A percentile compares a stretch with the other conserved stretches of the same genome.
These are phyloP conservation scores for Porphyrio hochstetteri DNA, from an alignment of 2,113 vertebrate genomes.

Conservation along the genomic window DNA sequence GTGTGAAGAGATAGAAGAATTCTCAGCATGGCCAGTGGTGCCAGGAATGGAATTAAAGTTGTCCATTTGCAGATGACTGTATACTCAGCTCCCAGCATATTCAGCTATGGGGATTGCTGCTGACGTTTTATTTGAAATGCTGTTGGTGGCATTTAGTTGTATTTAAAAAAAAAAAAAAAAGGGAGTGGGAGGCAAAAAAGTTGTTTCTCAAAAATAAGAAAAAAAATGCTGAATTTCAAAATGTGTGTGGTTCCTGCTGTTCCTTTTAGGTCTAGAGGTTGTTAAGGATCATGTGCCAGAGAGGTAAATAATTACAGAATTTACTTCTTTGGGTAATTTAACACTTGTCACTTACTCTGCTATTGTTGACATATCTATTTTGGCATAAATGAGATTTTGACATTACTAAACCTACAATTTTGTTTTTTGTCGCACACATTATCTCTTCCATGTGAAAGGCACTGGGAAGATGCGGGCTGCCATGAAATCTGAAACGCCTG, in stretches of 20 bases:
- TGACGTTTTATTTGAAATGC: constrained; percentile 61
- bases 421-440: constrained; percentile 73
- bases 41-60: constrained; percentile 82
- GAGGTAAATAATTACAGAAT: constrained; percentile 78
- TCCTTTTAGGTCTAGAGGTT: constrained; percentile 55
- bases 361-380: constrained; percentile 78
- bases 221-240: constrained; percentile 60
- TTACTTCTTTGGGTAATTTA: constrained; percentile 74
- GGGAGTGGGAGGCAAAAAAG: constrained; percentile 4
- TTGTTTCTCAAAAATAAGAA: constrained; percentile 37
- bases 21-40: constrained; percentile 76
- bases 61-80: constrained; percentile 80
- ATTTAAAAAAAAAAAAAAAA: neutral
- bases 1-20: constrained; percentile 81
- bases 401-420: constrained; percentile 80
- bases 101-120: constrained; percentile 35
- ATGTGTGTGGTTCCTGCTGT: constrained; percentile 14
- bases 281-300: constrained; percentile 48
- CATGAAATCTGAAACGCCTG: constrained; percentile 72
- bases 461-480: constrained; percentile 51
- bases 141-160: constrained; percentile 36
- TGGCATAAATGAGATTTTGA: constrained; percentile 80
- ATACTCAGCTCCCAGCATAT: constrained; percentile 60
- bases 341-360: constrained; percentile 77
- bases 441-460: constrained; percentile 69